Percentiles rank a stretch among this genome's conserved stretches.
phyloP scores from a whole-genome alignment of 2,113 vertebrate species.

The Neofelis nebulosa region DNA sequence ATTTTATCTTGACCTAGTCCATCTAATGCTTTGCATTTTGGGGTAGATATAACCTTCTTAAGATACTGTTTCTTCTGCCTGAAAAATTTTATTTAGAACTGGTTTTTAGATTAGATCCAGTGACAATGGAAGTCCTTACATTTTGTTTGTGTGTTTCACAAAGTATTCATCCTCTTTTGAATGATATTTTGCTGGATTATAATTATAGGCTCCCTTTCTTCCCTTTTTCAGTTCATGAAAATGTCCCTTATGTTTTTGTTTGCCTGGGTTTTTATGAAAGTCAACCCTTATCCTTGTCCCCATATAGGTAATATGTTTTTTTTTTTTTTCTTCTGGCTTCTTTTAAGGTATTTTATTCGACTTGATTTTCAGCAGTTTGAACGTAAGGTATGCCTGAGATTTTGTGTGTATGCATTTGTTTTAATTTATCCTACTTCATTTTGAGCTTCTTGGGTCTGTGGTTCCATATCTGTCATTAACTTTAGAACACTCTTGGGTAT shows the following conservation, averaged over 20 bases:
- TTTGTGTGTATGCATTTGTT: background rate
- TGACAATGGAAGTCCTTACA: background rate
- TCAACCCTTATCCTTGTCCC: background rate
- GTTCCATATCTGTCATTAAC: background rate
- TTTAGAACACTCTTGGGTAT: background rate
- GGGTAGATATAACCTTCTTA: background rate
- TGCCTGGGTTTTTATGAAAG: background rate
- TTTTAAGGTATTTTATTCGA: background rate
- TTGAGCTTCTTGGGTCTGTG: background rate
- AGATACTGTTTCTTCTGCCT: background rate
- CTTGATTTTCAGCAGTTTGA: background rate
- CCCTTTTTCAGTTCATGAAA: background rate
- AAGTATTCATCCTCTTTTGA: background rate
- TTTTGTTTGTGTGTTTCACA: background rate
- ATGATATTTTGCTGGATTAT: background rate
- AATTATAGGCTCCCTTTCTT: background rate
- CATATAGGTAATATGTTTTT: background rate
- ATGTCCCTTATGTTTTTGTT: background rate
- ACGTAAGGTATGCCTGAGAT: background rate
- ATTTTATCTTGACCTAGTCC: background rate
- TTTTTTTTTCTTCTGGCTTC: background rate
- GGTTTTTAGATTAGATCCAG: background rate
- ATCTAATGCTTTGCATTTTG: background rate
- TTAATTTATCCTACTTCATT: background rate
- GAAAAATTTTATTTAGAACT: background rate